Conservation (phyloP, 2,888 invertebrate genomes). For the Drosophila flavopinicola region DNA sequence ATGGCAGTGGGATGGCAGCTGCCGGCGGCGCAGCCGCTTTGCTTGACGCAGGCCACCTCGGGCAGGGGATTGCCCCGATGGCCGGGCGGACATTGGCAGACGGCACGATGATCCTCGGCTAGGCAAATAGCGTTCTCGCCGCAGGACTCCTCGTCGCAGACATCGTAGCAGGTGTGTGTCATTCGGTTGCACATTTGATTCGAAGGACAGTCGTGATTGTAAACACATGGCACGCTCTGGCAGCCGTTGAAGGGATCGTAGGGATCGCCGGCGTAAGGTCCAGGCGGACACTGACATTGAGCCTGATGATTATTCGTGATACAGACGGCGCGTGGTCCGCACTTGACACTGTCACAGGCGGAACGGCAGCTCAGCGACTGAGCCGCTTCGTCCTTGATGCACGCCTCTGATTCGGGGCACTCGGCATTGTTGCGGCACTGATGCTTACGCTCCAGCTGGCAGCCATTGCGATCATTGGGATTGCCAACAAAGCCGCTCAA, state of each 20-base stretch:
- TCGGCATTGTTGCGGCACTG: constrained; percentile 92
- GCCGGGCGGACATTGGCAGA: constrained; percentile 94
- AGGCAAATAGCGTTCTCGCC: constrained; percentile 95
- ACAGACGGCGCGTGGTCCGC: constrained; percentile 95
- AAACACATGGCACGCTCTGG: constrained; percentile 92
- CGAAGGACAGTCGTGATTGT: constrained; percentile 92
- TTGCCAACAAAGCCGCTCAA: constrained; percentile 93
- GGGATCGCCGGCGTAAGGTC: constrained; percentile 94
- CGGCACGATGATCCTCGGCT: constrained; percentile 92
- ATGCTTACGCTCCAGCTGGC: constrained; percentile 89
- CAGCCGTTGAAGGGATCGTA: constrained; percentile 91
- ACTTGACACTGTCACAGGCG: constrained; percentile 90
- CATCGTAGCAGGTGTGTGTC: constrained; percentile 92
- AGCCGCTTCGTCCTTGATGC: constrained; percentile 86
- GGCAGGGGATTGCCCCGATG: constrained; percentile 92
- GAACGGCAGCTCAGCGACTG: constrained; percentile 89
- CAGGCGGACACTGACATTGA: constrained; percentile 95
- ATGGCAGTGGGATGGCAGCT: constrained; percentile 93
- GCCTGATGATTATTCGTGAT: constrained; percentile 95
- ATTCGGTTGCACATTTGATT: constrained; percentile 92
- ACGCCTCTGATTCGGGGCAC: constrained; percentile 93
- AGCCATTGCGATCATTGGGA: constrained; percentile 95
- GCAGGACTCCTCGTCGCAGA: constrained; percentile 92
- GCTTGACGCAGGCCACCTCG: constrained; percentile 90
- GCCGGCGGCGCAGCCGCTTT: constrained; percentile 90